Percentiles rank a stretch among this genome's conserved stretches.
Evolutionary conservation across 2,797 vertebrate genomes (phyloP).

Genomic region (Rhinophrynus dorsalis): DNA sequence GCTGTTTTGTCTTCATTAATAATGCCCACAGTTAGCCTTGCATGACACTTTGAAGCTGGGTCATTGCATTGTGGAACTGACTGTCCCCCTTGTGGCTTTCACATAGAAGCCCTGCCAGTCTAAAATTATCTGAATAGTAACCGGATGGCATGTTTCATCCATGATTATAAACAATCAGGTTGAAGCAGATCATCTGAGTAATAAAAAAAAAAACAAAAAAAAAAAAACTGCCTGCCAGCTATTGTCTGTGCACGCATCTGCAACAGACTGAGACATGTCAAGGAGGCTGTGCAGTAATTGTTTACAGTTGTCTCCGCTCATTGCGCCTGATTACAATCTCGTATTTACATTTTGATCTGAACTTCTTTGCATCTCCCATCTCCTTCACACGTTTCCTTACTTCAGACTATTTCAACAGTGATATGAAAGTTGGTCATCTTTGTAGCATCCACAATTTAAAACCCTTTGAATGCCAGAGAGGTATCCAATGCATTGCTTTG

Average conservation of each 20-base stretch:
- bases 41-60: neutral
- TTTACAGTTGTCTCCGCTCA: constrained; percentile 11
- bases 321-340: neutral
- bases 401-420: neutral
- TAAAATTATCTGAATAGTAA: constrained; percentile 10
- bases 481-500: neutral
- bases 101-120: neutral
- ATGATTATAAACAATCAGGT: constrained; percentile 10
- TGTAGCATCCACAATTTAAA: neutral
- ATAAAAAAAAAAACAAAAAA: too few relatives aligned
- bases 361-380: neutral
- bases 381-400: neutral
- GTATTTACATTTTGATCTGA: neutral
- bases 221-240: constrained; percentile 15
- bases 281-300: constrained; percentile 13
- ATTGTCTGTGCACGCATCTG: constrained; percentile 10
- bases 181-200: neutral
- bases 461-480: too few relatives aligned
- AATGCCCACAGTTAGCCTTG: too few relatives aligned
- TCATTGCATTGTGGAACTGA: neutral
- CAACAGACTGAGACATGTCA: neutral
- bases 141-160: constrained; percentile 9
- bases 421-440: neutral
- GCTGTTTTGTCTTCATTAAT: too few relatives aligned
- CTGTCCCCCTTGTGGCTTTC: neutral